Evolutionary conservation across 2,113 vertebrate genomes (phyloP), one percentile per base, ranked within the genome.

Genomic region (Chroicocephalus ridibundus): DNA sequence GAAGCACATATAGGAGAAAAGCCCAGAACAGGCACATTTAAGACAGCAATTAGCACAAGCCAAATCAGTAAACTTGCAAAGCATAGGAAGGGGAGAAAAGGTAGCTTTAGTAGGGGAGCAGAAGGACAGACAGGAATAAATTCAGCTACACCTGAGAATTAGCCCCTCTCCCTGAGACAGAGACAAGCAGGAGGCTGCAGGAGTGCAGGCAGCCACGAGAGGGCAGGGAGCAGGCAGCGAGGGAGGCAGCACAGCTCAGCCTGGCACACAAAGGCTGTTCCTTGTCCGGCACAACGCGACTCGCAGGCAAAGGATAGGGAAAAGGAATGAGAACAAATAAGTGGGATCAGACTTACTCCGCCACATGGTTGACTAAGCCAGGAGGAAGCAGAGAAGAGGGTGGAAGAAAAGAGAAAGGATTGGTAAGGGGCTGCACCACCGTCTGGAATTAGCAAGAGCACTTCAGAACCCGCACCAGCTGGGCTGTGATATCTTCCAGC

Each of bases 321-420:
- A 88, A 68, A 87, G 34, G 38, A 42, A 54, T 46, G 13, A 80
- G 62, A 77, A 86, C 54, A 93, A 87, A 20, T 49, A 83, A 85
- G 15, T 71, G 86, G 90, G 55, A 55, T 90, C 71, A 90, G 86
- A 97, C 97, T 97, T 97, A 97, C 97, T 91, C 40, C 0, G 6
- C 49, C 79, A 66, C 16, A n/a, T 36, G 75, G 95, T 81, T 95
- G 82, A 84, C 79, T 93, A 95, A 80, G 55, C 64, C 93, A 96
- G 72, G 55, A 96, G 82, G 89, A 96, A 93, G 89, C 49, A 95
- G 66, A 82, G 27, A 84, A 91, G 71, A 89, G 18, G 26, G 27
- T 60, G 61, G 72, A 90, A 96, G 65, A 93, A 24, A 95, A 95
- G 64, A 91, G 66, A 52, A 90, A 90, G 42, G 68, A 81, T 10